A percentile compares a stretch with the other conserved stretches of the same genome.
Evolutionary conservation across 2,888 invertebrate species (phyloP).

Genomic region (Tenthredo distinguenda): DNA sequence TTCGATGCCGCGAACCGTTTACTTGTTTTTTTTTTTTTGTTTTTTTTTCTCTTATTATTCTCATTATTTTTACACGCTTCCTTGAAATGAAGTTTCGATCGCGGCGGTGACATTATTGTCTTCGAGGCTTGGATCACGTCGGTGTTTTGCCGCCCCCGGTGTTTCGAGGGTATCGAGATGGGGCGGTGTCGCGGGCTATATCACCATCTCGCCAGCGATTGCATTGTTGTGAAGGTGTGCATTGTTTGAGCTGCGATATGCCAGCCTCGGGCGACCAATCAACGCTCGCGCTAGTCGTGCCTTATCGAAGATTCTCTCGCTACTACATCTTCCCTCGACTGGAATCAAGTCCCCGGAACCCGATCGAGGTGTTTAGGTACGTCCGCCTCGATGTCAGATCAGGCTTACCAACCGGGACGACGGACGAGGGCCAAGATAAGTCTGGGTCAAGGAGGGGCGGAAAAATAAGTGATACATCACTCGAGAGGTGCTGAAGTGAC

Average conservation of each 20-base stretch:
- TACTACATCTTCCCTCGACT: constrained; percentile 53
- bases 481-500: neutral
- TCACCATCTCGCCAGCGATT: constrained; percentile 71
- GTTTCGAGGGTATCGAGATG: neutral
- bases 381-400: neutral
- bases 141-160: constrained; percentile 5
- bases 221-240: constrained; percentile 72
- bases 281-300: constrained; percentile 69
- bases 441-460: neutral
- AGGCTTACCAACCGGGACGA: neutral
- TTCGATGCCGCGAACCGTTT: neutral
- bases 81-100: constrained; percentile 17
- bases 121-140: constrained; percentile 2
- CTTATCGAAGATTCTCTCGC: constrained; percentile 69
- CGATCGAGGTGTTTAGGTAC: neutral
- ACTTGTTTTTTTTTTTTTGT: neutral
- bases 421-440: constrained; percentile 15
- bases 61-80: constrained; percentile 4
- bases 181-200: constrained; percentile 51
- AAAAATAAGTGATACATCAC: neutral
- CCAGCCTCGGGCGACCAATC: constrained; percentile 73
- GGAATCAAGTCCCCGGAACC: neutral
- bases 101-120: constrained; percentile 10
- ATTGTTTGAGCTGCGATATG: constrained; percentile 73
- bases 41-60: neutral